Evolutionary conservation across 2,888 invertebrate genomes (phyloP).

Genomic region (Andricus curvator): DNA sequence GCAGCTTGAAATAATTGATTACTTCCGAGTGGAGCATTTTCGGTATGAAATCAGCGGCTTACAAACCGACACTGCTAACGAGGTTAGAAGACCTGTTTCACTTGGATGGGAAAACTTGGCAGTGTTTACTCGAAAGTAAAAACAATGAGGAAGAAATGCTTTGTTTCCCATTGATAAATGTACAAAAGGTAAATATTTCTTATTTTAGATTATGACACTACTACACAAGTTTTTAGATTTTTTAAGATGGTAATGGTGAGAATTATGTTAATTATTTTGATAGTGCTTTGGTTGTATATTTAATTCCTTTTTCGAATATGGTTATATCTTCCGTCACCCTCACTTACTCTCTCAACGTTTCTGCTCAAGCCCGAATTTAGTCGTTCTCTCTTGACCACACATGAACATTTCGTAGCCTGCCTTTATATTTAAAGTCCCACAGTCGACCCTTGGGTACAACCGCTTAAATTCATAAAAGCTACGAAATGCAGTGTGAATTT

Average conservation of each 20-base stretch:
- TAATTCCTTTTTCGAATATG: not conserved
- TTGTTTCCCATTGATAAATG: not conserved
- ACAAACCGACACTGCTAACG: conserved; percentile 48
- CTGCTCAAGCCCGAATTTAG: not conserved
- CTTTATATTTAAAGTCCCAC: conserved; percentile 23
- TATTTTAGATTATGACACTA: not conserved
- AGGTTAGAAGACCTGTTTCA: conserved; percentile 51
- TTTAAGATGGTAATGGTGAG: not conserved
- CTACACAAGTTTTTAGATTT: not conserved
- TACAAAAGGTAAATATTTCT: not conserved
- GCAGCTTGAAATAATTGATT: conserved; percentile 64
- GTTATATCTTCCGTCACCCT: conserved; percentile 11
- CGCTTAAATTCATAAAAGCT: conserved; percentile 73
- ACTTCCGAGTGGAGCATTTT: conserved; percentile 63
- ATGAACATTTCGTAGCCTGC: conserved; percentile 16
- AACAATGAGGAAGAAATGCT: not conserved
- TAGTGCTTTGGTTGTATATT: not conserved
- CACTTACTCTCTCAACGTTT: not conserved
- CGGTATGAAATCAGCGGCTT: conserved; percentile 65
- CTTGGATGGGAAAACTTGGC: conserved; percentile 14
- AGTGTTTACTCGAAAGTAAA: not conserved
- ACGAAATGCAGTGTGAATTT: conserved; percentile 72
- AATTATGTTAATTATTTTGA: not conserved
- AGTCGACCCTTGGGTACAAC: conserved; percentile 33
- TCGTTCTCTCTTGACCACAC: conserved; percentile 12